A percentile compares a stretch with the other conserved stretches of the same genome.
phyloP scores from a whole-genome alignment of 2,113 vertebrate species.

The Poecilia latipinna region DNA sequence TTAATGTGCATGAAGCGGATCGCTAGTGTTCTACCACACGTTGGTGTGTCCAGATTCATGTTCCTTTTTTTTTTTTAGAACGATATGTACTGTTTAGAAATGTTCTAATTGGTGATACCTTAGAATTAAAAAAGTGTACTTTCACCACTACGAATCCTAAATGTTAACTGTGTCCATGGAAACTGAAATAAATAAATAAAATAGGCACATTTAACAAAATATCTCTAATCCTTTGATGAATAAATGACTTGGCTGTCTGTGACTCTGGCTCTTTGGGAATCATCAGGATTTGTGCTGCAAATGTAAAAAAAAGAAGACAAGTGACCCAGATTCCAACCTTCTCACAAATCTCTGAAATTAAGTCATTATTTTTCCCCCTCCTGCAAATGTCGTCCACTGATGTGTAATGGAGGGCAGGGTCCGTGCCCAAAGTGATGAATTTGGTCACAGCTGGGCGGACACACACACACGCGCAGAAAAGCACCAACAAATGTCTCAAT shows the following conservation, averaged over 20 bases:
- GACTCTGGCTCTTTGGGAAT: constrained; percentile 35
- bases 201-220: neutral
- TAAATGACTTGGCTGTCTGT: neutral
- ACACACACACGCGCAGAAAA: constrained; percentile 24
- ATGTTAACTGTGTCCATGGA: neutral
- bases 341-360: constrained; percentile 73
- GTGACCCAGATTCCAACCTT: constrained; percentile 78
- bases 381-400: constrained; percentile 79
- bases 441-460: constrained; percentile 71
- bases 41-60: too few species aligned
- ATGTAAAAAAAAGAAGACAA: neutral
- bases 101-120: neutral
- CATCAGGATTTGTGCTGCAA: constrained; percentile 38
- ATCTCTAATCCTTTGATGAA: neutral
- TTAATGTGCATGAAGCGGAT: too few species aligned
- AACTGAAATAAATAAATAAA: neutral
- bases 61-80: neutral
- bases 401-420: constrained; percentile 78
- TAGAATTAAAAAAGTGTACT: neutral
- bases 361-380: constrained; percentile 68
- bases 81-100: neutral
- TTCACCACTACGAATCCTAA: neutral
- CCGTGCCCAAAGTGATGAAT: constrained; percentile 79
- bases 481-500: constrained; percentile 58
- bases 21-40: neutral